Percentiles rank a stretch among this genome's conserved stretches.
Conservation (phyloP, 2,797 vertebrate genomes). For the Apogon talboti region DNA sequence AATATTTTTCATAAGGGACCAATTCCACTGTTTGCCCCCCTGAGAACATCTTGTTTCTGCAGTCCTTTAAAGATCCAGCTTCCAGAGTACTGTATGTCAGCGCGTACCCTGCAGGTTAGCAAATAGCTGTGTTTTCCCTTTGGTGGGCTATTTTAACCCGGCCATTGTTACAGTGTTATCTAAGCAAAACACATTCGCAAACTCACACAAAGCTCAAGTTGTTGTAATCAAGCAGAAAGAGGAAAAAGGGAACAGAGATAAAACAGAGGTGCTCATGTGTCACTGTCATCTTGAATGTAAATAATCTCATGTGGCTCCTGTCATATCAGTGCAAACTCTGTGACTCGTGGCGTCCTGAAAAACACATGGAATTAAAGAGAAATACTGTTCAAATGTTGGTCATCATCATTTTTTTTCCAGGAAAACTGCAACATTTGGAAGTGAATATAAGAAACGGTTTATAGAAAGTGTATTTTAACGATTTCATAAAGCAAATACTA, state of each 20-base stretch:
- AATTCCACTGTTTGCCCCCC: slow-evolving; percentile 22
- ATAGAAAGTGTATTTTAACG: too few species aligned
- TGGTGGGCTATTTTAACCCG: slow-evolving; percentile 54
- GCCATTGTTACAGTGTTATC: slow-evolving; percentile 76
- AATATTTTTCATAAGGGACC: slow-evolving; percentile 47
- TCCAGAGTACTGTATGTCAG: slow-evolving; percentile 13
- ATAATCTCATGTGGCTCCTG: slow-evolving; percentile 57
- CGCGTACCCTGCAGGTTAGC: slow-evolving; percentile 28
- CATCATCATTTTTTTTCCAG: neutral
- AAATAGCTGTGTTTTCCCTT: slow-evolving; percentile 46
- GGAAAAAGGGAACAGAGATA: slow-evolving; percentile 60
- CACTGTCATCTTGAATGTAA: slow-evolving; percentile 61
- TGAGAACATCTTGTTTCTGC: slow-evolving; percentile 1
- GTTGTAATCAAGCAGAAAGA: slow-evolving; percentile 40
- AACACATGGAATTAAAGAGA: slow-evolving; percentile 37
- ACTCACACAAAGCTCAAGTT: slow-evolving; percentile 41
- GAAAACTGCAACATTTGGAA: neutral
- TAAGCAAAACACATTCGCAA: slow-evolving; percentile 57
- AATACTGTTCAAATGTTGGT: slow-evolving; percentile 24
- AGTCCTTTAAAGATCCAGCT: slow-evolving; percentile 22
- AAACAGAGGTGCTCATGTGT: slow-evolving; percentile 54
- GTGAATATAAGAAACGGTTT: too few species aligned
- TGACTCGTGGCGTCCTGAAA: slow-evolving; percentile 30
- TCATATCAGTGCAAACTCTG: slow-evolving; percentile 52
- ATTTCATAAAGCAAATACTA: too few species aligned